Conservation (phyloP, 2,113 vertebrate species). For the Aldabrachelys gigantea region DNA sequence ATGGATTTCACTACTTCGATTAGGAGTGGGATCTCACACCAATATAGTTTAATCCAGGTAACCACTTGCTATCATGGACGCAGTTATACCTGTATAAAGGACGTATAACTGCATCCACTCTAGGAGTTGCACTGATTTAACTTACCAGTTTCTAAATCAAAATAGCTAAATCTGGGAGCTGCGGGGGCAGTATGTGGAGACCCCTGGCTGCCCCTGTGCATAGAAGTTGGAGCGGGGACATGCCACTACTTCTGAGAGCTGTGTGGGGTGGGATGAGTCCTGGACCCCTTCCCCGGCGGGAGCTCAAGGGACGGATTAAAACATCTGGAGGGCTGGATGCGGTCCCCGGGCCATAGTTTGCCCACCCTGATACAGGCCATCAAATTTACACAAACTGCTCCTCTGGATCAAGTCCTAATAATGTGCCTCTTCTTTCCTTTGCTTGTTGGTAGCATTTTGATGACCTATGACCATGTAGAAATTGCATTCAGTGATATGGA, state of each 20-base stretch:
- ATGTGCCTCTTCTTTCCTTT: not conserved
- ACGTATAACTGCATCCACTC: rapidly evolving
- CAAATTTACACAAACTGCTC: rapidly evolving
- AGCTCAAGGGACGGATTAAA: too few species aligned
- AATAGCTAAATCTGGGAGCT: not conserved
- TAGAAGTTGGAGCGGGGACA: too few species aligned
- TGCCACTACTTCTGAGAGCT: too few species aligned
- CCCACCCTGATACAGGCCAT: not conserved
- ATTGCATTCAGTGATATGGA: constrained; percentile 91
- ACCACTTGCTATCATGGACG: not conserved
- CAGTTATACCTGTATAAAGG: not conserved
- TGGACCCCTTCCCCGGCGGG: too few species aligned
- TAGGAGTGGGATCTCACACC: not conserved
- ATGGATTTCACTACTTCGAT: not conserved
- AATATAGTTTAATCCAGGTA: not conserved
- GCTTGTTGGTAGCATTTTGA: constrained; percentile 79
- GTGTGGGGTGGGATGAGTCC: too few species aligned
- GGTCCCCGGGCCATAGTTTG: too few species aligned
- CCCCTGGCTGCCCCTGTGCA: too few species aligned
- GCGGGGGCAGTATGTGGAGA: too few species aligned
- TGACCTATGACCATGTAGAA: constrained; percentile 94
- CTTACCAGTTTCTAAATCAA: not conserved
- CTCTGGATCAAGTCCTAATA: not conserved
- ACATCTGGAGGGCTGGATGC: too few species aligned
- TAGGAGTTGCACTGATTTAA: not conserved